Conservation (phyloP, 2,113 vertebrate species). For the Vombatus ursinus region DNA sequence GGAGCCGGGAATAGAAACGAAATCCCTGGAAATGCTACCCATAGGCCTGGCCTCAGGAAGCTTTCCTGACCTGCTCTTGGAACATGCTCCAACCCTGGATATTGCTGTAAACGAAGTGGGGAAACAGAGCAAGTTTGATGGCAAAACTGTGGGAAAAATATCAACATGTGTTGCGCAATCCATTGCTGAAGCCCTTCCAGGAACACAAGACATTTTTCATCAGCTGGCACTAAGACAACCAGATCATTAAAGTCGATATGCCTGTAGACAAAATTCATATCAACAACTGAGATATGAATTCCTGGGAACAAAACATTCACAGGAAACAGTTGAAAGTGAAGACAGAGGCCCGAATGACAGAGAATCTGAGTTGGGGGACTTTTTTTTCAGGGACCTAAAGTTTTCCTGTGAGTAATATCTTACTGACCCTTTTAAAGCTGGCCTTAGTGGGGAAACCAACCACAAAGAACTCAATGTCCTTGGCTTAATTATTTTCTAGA, state of each 20-base stretch:
- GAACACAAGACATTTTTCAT: constrained; percentile 3
- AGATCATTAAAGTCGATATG: background rate
- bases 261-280: background rate
- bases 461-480: background rate
- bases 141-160: background rate
- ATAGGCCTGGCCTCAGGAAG: background rate
- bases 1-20: background rate
- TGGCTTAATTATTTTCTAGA: background rate
- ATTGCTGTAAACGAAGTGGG: background rate
- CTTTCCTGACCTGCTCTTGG: background rate
- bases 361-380: background rate
- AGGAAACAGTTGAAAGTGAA: background rate
- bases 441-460: background rate
- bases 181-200: background rate
- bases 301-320: background rate
- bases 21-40: background rate
- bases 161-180: background rate
- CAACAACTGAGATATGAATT: too few species aligned
- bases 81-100: background rate
- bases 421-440: background rate
- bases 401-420: background rate
- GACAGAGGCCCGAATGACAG: background rate
- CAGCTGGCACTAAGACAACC: background rate
- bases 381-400: background rate
- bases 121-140: background rate